Evolutionary conservation across 2,888 invertebrate species (phyloP).

Genomic region (Drosophila quinaria): DNA sequence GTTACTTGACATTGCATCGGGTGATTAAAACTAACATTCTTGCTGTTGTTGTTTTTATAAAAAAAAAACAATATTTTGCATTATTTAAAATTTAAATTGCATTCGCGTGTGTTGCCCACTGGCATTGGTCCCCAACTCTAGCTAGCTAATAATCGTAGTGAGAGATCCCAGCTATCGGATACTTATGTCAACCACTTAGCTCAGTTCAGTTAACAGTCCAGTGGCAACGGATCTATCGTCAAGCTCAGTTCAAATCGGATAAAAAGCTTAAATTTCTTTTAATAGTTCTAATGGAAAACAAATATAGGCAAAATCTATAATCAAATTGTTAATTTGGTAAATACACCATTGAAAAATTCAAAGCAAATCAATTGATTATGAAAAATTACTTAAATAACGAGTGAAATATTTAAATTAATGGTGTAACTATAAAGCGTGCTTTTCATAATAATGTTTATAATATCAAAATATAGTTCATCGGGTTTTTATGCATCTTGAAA

Average conservation of each 20-base stretch:
- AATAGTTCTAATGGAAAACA: neutral
- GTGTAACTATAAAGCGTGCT: neutral
- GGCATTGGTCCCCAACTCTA: slow-evolving; percentile 36
- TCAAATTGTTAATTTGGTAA: neutral
- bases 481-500: neutral
- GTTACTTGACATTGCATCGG: slow-evolving; percentile 41
- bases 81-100: slow-evolving; percentile 37
- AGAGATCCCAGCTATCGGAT: slow-evolving; percentile 85
- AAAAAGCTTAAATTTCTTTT: neutral
- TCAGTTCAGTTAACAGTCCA: slow-evolving; percentile 40
- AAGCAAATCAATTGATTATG: neutral
- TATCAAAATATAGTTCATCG: neutral
- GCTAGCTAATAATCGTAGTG: slow-evolving; percentile 38
- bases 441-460: neutral
- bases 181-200: slow-evolving; percentile 37
- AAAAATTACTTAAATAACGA: neutral
- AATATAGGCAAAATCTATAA: neutral
- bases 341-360: neutral
- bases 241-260: slow-evolving; percentile 34
- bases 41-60: slow-evolving; percentile 15
- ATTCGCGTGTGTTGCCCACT: slow-evolving; percentile 38
- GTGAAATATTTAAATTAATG: neutral
- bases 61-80: slow-evolving; percentile 17
- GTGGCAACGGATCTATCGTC: slow-evolving; percentile 42
- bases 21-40: slow-evolving; percentile 10